phyloP scores from a whole-genome alignment of 1,140 invertebrate species.

The Microplitis mediator region DNA sequence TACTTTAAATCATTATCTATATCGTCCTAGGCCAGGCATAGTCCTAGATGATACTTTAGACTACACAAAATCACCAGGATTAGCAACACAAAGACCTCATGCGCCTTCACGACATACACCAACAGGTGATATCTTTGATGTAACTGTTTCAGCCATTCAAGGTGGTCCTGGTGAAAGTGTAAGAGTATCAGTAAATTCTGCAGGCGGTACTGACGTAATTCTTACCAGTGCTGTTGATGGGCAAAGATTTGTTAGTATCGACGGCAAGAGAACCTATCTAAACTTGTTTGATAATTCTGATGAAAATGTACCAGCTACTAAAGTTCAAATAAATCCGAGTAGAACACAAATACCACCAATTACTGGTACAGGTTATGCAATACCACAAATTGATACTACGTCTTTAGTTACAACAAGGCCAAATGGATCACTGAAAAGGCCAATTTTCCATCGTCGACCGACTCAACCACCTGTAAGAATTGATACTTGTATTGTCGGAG shows the following conservation, averaged over 20 bases:
- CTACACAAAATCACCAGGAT: constrained; percentile 51
- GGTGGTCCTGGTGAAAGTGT: constrained; percentile 60
- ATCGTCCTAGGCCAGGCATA: constrained; percentile 78
- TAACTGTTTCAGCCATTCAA: constrained; percentile 86
- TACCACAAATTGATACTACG: constrained; percentile 47
- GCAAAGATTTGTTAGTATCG: constrained; percentile 89
- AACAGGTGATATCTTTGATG: constrained; percentile 82
- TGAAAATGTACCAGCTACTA: constrained; percentile 37
- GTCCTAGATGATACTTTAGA: constrained; percentile 76
- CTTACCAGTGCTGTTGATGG: constrained; percentile 78
- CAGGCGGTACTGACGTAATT: constrained; percentile 67
- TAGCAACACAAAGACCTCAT: constrained; percentile 57
- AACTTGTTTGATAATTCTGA: constrained; percentile 75
- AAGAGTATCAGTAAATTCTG: constrained; percentile 56
- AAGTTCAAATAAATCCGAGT: constrained; percentile 49
- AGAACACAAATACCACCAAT: constrained; percentile 45
- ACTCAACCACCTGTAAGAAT: constrained; percentile 77
- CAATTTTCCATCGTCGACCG: constrained; percentile 64
- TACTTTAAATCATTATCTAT: constrained; percentile 55
- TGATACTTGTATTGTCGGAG: constrained; percentile 92
- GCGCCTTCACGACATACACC: constrained; percentile 55
- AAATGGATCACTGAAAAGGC: constrained; percentile 49
- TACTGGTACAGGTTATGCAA: constrained; percentile 60
- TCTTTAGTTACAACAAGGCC: constrained; percentile 37
- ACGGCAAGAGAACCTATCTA: constrained; percentile 86